Percentiles rank a stretch among this genome's conserved stretches.
Evolutionary conservation across 1,140 invertebrate species (phyloP).

Genomic region (Eurosta solidaginis): DNA sequence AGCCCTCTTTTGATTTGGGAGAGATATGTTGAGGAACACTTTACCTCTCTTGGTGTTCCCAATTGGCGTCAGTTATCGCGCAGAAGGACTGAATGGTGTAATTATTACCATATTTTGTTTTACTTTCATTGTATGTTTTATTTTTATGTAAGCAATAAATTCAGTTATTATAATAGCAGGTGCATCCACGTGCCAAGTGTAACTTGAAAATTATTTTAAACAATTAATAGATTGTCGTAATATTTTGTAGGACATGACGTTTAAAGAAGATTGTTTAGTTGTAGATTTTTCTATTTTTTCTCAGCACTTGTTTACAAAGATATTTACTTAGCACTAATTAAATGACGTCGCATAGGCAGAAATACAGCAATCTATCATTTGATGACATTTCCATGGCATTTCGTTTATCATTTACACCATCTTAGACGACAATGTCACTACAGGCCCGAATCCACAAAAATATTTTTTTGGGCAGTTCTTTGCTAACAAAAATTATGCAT

Average conservation of each 20-base stretch:
- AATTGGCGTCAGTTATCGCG: too few species aligned
- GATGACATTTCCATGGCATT: not conserved
- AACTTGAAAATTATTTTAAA: not conserved
- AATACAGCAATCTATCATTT: not conserved
- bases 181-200: not conserved
- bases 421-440: too few species aligned
- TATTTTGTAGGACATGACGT: not conserved
- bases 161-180: not conserved
- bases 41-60: too few species aligned
- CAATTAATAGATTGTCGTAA: not conserved
- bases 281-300: not conserved
- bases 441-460: too few species aligned
- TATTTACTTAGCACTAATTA: not conserved
- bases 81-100: too few species aligned
- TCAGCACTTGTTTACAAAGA: not conserved
- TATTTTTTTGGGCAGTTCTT: too few species aligned
- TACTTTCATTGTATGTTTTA: not conserved
- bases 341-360: not conserved
- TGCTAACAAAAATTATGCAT: too few species aligned
- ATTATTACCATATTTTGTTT: not conserved
- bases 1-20: too few species aligned
- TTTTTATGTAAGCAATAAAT: not conserved
- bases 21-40: too few species aligned
- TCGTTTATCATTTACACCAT: not conserved
- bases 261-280: not conserved